A percentile compares a stretch with the other conserved stretches of the same genome.
Evolutionary conservation across 2,797 vertebrate genomes (phyloP).

Genomic region (Malacoctenus gilli): DNA sequence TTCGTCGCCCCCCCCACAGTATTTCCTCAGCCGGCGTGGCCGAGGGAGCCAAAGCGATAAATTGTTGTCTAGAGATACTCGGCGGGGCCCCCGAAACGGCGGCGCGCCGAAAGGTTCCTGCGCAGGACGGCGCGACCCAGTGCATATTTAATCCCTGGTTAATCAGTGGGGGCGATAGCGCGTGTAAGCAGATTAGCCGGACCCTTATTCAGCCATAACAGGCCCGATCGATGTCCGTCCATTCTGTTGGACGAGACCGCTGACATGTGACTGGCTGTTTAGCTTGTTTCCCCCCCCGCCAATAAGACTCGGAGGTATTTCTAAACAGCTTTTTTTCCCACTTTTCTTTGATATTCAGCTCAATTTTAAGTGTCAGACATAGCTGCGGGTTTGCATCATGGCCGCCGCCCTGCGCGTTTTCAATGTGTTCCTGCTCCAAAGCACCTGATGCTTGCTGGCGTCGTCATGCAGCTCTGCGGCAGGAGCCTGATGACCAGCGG

Average conservation of each 20-base stretch:
- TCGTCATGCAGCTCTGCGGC: too few species aligned
- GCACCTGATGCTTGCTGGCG: too few species aligned
- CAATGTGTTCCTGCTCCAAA: too few species aligned
- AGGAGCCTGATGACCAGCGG: too few species aligned
- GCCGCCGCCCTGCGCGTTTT: too few species aligned
- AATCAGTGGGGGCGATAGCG: conserved; percentile 71
- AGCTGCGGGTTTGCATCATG: too few species aligned
- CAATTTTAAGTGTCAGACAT: too few species aligned
- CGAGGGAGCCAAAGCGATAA: conserved; percentile 74
- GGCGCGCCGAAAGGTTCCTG: conserved; percentile 63
- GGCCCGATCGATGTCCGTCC: conserved; percentile 57
- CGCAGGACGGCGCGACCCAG: conserved; percentile 49
- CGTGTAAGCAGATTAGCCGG: conserved; percentile 72
- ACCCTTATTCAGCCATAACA: conserved; percentile 64
- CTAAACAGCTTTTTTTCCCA: too few species aligned
- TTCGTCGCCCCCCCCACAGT: conserved; percentile 46
- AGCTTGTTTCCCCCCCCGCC: conserved; percentile 26
- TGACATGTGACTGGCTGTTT: conserved; percentile 35
- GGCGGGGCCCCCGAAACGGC: conserved; percentile 55
- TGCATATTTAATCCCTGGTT: conserved; percentile 77
- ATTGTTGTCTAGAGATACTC: conserved; percentile 76
- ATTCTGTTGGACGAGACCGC: conserved; percentile 43
- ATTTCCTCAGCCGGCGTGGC: conserved; percentile 65
- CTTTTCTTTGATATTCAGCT: too few species aligned
- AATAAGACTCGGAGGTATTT: conserved; percentile 5